Conservation (phyloP, 37 sponge, comb jelly and placozoan species). For the Cladorhizidae sp. region DNA sequence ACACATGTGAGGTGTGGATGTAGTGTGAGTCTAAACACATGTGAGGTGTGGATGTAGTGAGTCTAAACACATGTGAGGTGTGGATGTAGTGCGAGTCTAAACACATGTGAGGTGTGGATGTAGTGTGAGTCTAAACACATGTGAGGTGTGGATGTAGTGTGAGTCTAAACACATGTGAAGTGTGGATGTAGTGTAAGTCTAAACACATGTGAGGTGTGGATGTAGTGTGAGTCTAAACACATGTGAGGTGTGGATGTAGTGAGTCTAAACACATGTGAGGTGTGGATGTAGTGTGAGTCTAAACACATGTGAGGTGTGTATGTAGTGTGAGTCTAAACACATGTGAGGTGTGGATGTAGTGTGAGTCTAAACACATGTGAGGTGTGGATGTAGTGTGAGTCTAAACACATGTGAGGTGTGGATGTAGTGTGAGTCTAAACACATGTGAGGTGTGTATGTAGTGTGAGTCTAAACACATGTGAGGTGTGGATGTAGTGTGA, state of each 20-base stretch:
- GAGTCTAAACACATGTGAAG: constrained; percentile 53
- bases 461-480: constrained; percentile 60
- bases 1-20: constrained; percentile 37
- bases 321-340: constrained; percentile 31
- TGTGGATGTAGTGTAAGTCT: neutral
- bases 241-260: constrained; percentile 22
- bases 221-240: constrained; percentile 31
- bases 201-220: constrained; percentile 48
- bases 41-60: constrained; percentile 14
- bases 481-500: neutral
- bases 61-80: constrained; percentile 52
- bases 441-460: constrained; percentile 24
- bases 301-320: constrained; percentile 48
- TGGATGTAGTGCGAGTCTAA: neutral
- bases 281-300: neutral
- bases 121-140: constrained; percentile 42
- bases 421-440: constrained; percentile 21
- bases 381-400: neutral
- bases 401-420: constrained; percentile 52
- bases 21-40: constrained; percentile 42
- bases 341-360: constrained; percentile 22
- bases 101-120: constrained; percentile 37
- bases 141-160: constrained; percentile 16
- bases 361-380: constrained; percentile 55
- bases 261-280: constrained; percentile 54